These are phyloP conservation scores for Melinaea marsaeus DNA, from an alignment of 2,888 invertebrate species.

Conservation along the genomic window DNA sequence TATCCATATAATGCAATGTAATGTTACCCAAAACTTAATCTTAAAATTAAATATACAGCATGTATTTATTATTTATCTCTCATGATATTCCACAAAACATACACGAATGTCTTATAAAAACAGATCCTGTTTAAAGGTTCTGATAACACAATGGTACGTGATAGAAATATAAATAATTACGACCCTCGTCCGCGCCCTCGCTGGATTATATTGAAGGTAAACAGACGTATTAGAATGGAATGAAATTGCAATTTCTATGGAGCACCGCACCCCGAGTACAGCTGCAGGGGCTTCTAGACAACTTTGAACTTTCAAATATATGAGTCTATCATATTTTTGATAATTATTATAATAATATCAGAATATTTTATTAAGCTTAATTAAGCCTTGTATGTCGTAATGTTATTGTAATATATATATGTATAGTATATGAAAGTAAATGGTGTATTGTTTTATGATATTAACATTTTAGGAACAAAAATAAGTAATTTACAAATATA, in stretches of 20 bases:
- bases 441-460: not conserved
- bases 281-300: slow-evolving; percentile 33
- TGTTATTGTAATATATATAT: too few relatives aligned
- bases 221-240: slow-evolving; percentile 70
- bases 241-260: slow-evolving; percentile 66
- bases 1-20: too few relatives aligned
- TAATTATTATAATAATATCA: not conserved
- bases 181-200: slow-evolving; percentile 40
- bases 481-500: not conserved
- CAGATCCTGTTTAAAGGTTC: not conserved
- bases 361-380: too few relatives aligned
- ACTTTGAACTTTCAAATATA: not conserved
- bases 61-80: too few relatives aligned
- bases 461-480: not conserved
- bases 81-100: not conserved
- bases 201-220: slow-evolving; percentile 67
- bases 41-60: too few relatives aligned
- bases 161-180: slow-evolving; percentile 36
- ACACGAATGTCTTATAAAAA: not conserved
- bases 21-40: too few relatives aligned
- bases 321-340: not conserved
- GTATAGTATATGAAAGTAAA: too few relatives aligned
- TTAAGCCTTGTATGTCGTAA: too few relatives aligned
- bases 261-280: slow-evolving; percentile 44
- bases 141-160: slow-evolving; percentile 15